phyloP scores from a whole-genome alignment of 2,113 vertebrate genomes.

The Vulpes vulpes region DNA sequence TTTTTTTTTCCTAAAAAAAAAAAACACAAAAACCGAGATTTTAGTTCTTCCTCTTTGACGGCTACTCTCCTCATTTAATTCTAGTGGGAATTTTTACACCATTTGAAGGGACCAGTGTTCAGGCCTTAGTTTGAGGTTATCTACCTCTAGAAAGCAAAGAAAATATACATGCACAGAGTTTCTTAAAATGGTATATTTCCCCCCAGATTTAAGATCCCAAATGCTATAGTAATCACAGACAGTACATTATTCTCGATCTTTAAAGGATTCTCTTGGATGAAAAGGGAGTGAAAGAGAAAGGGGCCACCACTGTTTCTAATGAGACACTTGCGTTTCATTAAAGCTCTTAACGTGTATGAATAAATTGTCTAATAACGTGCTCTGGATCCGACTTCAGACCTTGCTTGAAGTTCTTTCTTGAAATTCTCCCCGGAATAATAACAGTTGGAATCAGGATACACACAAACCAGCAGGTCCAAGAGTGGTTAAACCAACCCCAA shows the following conservation, averaged over 20 bases:
- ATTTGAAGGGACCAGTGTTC: conserved; percentile 18
- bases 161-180: not conserved
- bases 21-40: not conserved
- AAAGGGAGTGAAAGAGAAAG: not conserved
- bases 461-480: not conserved
- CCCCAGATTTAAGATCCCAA: conserved; percentile 27
- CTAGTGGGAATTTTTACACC: not conserved
- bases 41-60: conserved; percentile 42
- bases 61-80: not conserved
- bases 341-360: not conserved
- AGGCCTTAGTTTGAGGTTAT: conserved; percentile 36
- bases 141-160: conserved; percentile 46
- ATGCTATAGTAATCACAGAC: not conserved
- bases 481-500: not conserved
- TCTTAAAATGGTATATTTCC: not conserved
- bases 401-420: not conserved
- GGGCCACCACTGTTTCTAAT: not conserved
- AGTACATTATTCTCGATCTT: not conserved
- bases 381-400: not conserved
- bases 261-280: not conserved
- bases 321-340: conserved; percentile 36
- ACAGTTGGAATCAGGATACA: conserved; percentile 10
- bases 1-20: not conserved
- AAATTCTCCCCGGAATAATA: conserved; percentile 8
- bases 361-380: not conserved